These are phyloP conservation scores for Sceliomorpha sp. DNA, from an alignment of 2,888 invertebrate species.

Conservation along the genomic window DNA sequence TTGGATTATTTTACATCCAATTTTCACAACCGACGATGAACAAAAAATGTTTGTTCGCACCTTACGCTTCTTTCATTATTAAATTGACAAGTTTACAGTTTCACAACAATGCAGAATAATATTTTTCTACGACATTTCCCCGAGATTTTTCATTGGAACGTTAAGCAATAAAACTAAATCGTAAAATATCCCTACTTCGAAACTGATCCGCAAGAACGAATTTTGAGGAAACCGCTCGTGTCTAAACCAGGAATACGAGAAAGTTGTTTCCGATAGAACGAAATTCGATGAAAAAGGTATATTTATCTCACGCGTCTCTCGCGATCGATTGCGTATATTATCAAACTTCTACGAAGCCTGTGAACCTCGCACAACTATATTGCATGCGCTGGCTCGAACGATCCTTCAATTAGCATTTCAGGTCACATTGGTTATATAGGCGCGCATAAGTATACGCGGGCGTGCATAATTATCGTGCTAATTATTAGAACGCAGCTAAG, in stretches of 20 bases:
- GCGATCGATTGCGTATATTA: conserved; percentile 14
- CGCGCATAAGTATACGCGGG: conserved; percentile 60
- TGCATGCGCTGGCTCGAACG: conserved; percentile 44
- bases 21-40: too few relatives aligned
- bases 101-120: too few relatives aligned
- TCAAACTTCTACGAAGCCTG: conserved; percentile 35
- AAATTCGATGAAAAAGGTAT: neutral
- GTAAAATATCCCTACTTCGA: too few relatives aligned
- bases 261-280: neutral
- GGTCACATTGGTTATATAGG: conserved; percentile 65
- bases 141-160: too few relatives aligned
- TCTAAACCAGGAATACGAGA: too few relatives aligned
- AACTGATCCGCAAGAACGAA: too few relatives aligned
- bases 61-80: too few relatives aligned
- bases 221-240: too few relatives aligned
- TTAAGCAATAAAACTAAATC: too few relatives aligned
- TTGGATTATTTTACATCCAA: conserved; percentile 3
- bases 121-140: too few relatives aligned
- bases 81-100: too few relatives aligned
- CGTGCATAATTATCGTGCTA: conserved; percentile 77
- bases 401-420: conserved; percentile 77
- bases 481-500: conserved; percentile 78
- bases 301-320: neutral
- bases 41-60: too few relatives aligned
- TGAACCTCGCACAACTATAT: conserved; percentile 35